Conservation (phyloP, 2,797 vertebrate genomes). For the Novumbra hubbsi region DNA sequence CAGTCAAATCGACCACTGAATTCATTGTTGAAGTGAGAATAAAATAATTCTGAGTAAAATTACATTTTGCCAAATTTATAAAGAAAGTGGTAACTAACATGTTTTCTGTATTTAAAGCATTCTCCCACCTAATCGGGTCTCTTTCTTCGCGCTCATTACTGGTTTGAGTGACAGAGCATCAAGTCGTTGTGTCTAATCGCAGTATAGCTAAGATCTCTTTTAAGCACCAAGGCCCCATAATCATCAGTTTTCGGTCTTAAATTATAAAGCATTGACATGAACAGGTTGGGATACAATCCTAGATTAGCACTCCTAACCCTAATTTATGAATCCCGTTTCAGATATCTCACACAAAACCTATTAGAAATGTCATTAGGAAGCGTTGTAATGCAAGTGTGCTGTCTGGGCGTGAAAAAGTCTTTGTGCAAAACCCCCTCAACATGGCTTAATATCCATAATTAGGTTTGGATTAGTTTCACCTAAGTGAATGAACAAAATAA, state of each 20-base stretch:
- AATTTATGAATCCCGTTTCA: not conserved
- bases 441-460: not conserved
- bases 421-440: not conserved
- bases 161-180: conserved; percentile 12
- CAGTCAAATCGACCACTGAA: too few relatives aligned
- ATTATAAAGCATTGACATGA: not conserved
- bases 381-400: not conserved
- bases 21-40: too few relatives aligned
- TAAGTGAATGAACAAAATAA: not conserved
- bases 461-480: not conserved
- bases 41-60: too few relatives aligned
- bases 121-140: conserved; percentile 22
- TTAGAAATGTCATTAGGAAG: not conserved
- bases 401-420: not conserved
- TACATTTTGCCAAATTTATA: too few relatives aligned
- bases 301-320: not conserved
- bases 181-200: not conserved
- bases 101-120: too few relatives aligned
- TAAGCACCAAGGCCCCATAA: not conserved
- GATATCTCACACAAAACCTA: not conserved
- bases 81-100: too few relatives aligned
- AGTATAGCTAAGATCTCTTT: not conserved
- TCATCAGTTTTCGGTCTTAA: not conserved
- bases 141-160: conserved; percentile 2
- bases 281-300: not conserved